phyloP scores from a whole-genome alignment of 2,113 vertebrate species.

The Eurystomus gularis region DNA sequence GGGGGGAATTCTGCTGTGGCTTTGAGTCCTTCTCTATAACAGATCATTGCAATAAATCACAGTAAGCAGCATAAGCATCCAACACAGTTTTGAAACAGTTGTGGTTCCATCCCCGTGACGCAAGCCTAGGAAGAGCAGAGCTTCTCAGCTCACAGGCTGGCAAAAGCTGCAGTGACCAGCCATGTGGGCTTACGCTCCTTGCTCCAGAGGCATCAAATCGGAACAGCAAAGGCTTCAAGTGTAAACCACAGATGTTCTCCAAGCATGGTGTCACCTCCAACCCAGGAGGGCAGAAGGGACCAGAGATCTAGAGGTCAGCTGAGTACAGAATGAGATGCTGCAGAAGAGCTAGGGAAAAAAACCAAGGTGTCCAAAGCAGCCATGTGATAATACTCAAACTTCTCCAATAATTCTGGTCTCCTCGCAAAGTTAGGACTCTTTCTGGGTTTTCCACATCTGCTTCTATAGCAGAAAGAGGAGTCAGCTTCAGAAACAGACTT shows the following conservation, averaged over 20 bases:
- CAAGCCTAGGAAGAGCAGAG: background rate
- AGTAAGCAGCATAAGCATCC: background rate
- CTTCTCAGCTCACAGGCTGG: background rate
- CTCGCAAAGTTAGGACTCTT: background rate
- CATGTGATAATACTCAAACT: background rate
- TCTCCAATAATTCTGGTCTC: background rate
- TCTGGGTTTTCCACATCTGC: background rate
- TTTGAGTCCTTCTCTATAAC: background rate
- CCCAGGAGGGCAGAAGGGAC: background rate
- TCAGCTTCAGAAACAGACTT: background rate
- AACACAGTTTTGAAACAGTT: background rate
- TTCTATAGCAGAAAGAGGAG: background rate
- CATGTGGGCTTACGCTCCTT: accelerated
- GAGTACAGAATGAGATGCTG: background rate
- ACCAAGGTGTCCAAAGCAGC: background rate
- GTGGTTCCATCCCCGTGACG: background rate
- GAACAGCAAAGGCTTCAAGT: background rate
- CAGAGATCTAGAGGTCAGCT: background rate
- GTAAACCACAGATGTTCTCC: background rate
- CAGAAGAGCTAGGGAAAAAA: background rate
- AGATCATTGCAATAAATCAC: background rate
- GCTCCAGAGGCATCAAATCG: background rate
- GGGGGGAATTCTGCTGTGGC: background rate
- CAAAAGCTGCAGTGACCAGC: background rate
- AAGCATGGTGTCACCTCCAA: background rate